phyloP scores from a whole-genome alignment of 1,140 invertebrate genomes.

The Orchesella cincta region DNA sequence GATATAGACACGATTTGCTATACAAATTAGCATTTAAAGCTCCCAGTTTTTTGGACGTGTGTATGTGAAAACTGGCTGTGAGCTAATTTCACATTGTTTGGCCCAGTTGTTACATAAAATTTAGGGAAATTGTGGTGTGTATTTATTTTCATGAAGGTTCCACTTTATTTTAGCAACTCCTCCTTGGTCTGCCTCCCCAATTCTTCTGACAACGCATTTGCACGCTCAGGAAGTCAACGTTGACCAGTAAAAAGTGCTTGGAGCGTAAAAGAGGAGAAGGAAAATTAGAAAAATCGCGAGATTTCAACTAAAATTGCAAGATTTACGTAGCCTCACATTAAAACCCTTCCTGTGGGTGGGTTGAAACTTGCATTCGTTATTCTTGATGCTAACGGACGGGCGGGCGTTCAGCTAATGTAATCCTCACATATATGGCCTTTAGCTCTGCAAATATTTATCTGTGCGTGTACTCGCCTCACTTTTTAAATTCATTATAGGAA shows the following conservation, averaged over 20 bases:
- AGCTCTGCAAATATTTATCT: background rate
- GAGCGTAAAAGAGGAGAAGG: background rate
- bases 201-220: background rate
- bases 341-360: background rate
- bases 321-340: slow-evolving; percentile 9
- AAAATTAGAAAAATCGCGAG: background rate
- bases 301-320: background rate
- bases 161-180: background rate
- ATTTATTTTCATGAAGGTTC: slow-evolving; percentile 7
- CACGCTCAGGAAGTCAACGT: background rate
- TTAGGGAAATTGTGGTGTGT: background rate
- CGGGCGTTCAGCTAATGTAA: background rate
- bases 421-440: too few species aligned
- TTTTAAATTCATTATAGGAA: too few species aligned
- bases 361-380: background rate
- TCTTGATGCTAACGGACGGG: background rate
- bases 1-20: too few species aligned
- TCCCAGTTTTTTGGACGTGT: too few species aligned
- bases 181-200: background rate
- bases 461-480: too few species aligned
- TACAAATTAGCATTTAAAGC: too few species aligned
- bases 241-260: background rate
- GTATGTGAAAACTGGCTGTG: too few species aligned
- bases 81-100: too few species aligned
- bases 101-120: background rate